These are phyloP conservation scores for Paraescarpia echinospica DNA, from an alignment of 1,140 invertebrate genomes.

Conservation along the genomic window DNA sequence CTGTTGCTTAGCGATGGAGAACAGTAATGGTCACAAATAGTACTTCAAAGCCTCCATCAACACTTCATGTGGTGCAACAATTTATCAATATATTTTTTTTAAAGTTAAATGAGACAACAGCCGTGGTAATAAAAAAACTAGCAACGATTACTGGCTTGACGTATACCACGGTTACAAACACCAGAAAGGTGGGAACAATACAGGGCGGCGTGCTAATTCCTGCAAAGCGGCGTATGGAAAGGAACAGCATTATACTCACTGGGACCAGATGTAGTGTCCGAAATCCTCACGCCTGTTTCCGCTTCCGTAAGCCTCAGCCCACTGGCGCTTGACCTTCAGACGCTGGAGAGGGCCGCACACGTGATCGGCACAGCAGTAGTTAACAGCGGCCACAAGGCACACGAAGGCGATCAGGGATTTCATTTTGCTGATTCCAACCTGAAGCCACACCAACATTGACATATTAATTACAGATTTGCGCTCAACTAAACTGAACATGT, in stretches of 20 bases:
- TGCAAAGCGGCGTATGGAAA: neutral
- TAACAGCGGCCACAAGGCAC: neutral
- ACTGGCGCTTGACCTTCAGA: slow-evolving; percentile 19
- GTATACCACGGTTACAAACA: neutral
- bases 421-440: slow-evolving; percentile 14
- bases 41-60: neutral
- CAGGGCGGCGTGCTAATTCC: neutral
- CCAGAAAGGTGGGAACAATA: neutral
- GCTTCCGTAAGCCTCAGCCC: neutral
- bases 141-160: neutral
- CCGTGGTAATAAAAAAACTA: neutral
- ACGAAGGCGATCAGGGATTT: neutral
- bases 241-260: neutral
- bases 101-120: neutral
- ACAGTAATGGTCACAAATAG: neutral
- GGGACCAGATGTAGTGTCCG: neutral
- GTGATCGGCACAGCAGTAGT: neutral
- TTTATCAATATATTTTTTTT: neutral
- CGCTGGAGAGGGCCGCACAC: slow-evolving; percentile 6
- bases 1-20: neutral
- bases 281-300: neutral
- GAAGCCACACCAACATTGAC: neutral
- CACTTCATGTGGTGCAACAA: neutral
- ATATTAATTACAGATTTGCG: neutral
- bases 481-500: neutral